Evolutionary conservation across 2,113 vertebrate species (phyloP), one percentile per base, ranked within the genome.

Genomic region (Panthera leo): DNA sequence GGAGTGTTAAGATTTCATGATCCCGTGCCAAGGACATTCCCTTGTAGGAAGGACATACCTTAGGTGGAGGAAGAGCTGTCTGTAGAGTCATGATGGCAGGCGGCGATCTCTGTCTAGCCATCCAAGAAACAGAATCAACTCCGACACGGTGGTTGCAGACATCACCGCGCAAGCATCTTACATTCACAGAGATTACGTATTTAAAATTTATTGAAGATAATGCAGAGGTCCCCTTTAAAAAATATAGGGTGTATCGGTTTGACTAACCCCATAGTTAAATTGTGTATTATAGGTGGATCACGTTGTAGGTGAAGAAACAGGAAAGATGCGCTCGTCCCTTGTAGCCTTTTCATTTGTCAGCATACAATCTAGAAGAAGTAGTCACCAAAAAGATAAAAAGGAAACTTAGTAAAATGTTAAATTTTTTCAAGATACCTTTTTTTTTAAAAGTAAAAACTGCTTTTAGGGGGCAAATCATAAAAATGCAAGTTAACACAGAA

Each of bases 401-500:
- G 27, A 92, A 89, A 55, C 19, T 91, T 65, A 67, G 73, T 75
- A 85, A 82, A 82, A 73, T 89, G 31, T 11, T 55, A n/a, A 23
- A 19, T 53, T 78, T 79, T 84, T 83, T 84, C 31, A 82, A 53
- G 18, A 80, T 58, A 16, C n/a, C 63, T 91, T 84, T 86, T n/a
- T 21, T 58, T 86, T n/a, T 21, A 45, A 55, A 91, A 91, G 31
- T 78, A 89, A 86, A 94, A 89, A 31, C 70, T 31, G 73, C 89
- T 63, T 87, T 27, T 3, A 23, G 7, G 76, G 10, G 45, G 16
- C 9, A 84, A 67, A 71, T 88, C 68, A 93, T 67, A 51, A 93
- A 67, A 90, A 79, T 88, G 16, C 19, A 94, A 92, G 85, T 92
- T 92, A 83, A 88, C 39, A 58, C 18, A 83, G 89, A 89, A 70